Percentiles rank a stretch among this genome's conserved stretches.
Conservation (phyloP, 1,140 invertebrate genomes). For the Dryas iulia region DNA sequence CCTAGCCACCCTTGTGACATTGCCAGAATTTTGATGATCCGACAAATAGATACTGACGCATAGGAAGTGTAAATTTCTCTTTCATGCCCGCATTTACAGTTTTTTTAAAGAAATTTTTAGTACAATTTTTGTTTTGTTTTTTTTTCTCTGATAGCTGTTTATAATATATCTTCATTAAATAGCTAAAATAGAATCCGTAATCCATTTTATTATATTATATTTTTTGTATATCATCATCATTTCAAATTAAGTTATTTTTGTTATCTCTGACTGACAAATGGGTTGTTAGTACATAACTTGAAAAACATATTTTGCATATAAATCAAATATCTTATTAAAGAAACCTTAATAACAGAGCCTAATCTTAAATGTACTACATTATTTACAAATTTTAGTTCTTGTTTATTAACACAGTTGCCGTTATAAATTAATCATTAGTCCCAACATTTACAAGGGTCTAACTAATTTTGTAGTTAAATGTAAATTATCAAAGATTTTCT, state of each 20-base stretch:
- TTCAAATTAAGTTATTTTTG: too few relatives aligned
- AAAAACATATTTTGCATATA: too few relatives aligned
- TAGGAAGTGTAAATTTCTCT: not conserved
- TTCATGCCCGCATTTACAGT: not conserved
- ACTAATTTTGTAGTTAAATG: not conserved
- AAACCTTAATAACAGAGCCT: too few relatives aligned
- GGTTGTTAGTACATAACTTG: too few relatives aligned
- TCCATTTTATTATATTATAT: too few relatives aligned
- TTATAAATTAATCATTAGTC: not conserved
- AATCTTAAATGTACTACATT: too few relatives aligned
- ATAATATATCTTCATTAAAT: too few relatives aligned
- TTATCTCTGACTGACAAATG: too few relatives aligned
- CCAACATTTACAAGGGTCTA: not conserved
- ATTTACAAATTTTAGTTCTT: too few relatives aligned
- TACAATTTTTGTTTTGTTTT: not conserved
- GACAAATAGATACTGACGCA: conserved; percentile 20
- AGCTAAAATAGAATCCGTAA: too few relatives aligned
- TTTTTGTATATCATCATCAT: too few relatives aligned
- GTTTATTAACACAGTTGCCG: not conserved
- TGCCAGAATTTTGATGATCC: conserved; percentile 49
- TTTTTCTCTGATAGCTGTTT: not conserved
- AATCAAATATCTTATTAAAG: too few relatives aligned
- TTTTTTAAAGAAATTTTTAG: not conserved
- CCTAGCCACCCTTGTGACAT: conserved; percentile 38
- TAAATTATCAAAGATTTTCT: not conserved